These are phyloP conservation scores for Argyresthia goedartella DNA, from an alignment of 2,888 invertebrate genomes.

Conservation along the genomic window DNA sequence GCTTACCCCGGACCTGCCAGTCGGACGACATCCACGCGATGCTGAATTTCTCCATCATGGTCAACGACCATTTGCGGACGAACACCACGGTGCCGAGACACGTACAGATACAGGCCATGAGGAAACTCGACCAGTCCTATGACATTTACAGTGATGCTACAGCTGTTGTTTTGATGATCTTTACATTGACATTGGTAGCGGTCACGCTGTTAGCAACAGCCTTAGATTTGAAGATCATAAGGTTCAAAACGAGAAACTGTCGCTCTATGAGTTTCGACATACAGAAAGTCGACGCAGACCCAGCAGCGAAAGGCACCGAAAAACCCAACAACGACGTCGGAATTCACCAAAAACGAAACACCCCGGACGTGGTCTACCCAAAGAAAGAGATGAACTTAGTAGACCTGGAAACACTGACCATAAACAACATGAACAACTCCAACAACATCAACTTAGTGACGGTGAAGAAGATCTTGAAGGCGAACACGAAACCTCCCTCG, in stretches of 20 bases:
- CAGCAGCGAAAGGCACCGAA: neutral
- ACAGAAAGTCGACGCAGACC: constrained; percentile 37
- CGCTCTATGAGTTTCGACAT: constrained; percentile 45
- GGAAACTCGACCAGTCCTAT: constrained; percentile 33
- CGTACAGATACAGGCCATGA: constrained; percentile 32
- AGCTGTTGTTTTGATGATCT: constrained; percentile 33
- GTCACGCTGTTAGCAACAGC: constrained; percentile 50
- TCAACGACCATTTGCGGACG: constrained; percentile 47
- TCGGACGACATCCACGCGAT: constrained; percentile 50
- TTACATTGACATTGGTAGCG: constrained; percentile 32
- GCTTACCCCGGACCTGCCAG: constrained; percentile 57
- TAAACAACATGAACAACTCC: constrained; percentile 27
- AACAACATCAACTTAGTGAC: constrained; percentile 34
- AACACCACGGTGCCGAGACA: constrained; percentile 42
- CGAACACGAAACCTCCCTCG: constrained; percentile 34
- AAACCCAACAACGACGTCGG: constrained; percentile 3
- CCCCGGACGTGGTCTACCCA: neutral
- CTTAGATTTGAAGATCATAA: constrained; percentile 47
- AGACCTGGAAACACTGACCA: constrained; percentile 19
- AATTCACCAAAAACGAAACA: neutral
- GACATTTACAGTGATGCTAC: constrained; percentile 32
- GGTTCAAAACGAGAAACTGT: constrained; percentile 27
- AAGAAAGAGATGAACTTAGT: constrained; percentile 18
- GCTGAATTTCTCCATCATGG: constrained; percentile 57
- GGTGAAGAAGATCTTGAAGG: constrained; percentile 31